A percentile compares a stretch with the other conserved stretches of the same genome.
phyloP scores from a whole-genome alignment of 2,797 vertebrate species.

The Sandelia bainsii region DNA sequence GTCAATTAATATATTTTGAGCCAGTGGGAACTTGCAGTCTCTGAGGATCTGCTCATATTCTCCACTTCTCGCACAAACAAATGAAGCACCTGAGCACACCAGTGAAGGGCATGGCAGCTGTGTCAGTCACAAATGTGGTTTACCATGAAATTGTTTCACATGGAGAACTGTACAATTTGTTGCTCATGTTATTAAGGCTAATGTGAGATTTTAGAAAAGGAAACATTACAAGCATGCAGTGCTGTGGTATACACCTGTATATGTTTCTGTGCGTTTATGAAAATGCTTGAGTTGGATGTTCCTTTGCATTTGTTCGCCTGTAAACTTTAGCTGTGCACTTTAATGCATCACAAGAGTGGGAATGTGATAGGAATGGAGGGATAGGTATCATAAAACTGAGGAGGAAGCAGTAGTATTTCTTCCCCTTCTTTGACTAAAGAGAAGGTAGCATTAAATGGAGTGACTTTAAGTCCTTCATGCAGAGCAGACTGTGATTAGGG shows the following conservation, averaged over 20 bases:
- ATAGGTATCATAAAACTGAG: conserved; percentile 61
- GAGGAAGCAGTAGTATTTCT: conserved; percentile 68
- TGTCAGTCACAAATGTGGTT: conserved; percentile 40
- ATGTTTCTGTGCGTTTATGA: neutral
- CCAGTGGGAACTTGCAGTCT: conserved; percentile 48
- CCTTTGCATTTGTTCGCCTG: conserved; percentile 12
- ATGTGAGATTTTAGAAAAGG: neutral
- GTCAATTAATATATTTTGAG: conserved; percentile 73
- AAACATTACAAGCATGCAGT: neutral
- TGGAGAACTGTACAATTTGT: neutral
- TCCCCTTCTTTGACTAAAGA: conserved; percentile 69
- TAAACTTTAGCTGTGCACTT: conserved; percentile 16
- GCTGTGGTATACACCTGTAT: conserved; percentile 6
- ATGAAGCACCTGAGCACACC: conserved; percentile 65
- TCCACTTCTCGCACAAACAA: conserved; percentile 60
- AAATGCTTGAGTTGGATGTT: conserved; percentile 23
- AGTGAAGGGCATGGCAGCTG: conserved; percentile 36
- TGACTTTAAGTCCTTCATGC: conserved; percentile 82
- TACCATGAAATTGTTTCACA: conserved; percentile 22
- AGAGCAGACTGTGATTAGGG: conserved; percentile 80
- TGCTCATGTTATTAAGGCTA: neutral
- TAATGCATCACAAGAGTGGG: conserved; percentile 34
- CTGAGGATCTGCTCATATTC: conserved; percentile 54
- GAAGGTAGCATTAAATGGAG: conserved; percentile 81
- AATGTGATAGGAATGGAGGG: conserved; percentile 29